phyloP scores from a whole-genome alignment of 2,797 vertebrate genomes.

The Moxostoma hubbsi region DNA sequence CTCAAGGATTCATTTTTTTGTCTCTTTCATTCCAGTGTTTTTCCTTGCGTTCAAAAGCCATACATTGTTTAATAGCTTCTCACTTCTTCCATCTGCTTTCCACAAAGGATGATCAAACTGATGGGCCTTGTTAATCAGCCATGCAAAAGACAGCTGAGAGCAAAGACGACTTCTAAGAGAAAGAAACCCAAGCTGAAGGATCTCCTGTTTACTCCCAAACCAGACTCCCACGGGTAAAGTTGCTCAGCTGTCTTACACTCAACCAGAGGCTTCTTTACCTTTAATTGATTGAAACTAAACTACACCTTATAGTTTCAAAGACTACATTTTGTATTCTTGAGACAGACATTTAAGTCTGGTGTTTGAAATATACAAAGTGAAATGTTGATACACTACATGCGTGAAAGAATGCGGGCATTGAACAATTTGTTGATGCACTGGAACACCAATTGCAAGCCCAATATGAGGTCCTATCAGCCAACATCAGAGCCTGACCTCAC shows the following conservation, averaged over 20 bases:
- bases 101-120: conserved; percentile 85
- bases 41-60: conserved; percentile 28
- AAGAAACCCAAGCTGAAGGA: conserved; percentile 95
- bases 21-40: conserved; percentile 42
- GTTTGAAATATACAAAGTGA: background rate
- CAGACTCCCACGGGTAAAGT: conserved; percentile 83
- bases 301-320: background rate
- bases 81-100: conserved; percentile 32
- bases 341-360: background rate
- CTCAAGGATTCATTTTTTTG: conserved; percentile 3
- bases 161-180: conserved; percentile 83
- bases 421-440: too few species aligned
- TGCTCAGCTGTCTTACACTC: too few species aligned
- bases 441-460: too few species aligned
- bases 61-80: conserved; percentile 34
- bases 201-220: conserved; percentile 81
- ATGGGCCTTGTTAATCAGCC: conserved; percentile 92
- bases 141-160: conserved; percentile 87
- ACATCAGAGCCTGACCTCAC: too few species aligned
- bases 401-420: too few species aligned
- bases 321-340: background rate
- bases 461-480: too few species aligned
- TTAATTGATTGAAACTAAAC: conserved; percentile 1
- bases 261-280: background rate
- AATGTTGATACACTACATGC: too few species aligned